Percentiles rank a stretch among this genome's conserved stretches.
phyloP scores from a whole-genome alignment of 2,113 vertebrate species.

The Coracopsis vasa region DNA sequence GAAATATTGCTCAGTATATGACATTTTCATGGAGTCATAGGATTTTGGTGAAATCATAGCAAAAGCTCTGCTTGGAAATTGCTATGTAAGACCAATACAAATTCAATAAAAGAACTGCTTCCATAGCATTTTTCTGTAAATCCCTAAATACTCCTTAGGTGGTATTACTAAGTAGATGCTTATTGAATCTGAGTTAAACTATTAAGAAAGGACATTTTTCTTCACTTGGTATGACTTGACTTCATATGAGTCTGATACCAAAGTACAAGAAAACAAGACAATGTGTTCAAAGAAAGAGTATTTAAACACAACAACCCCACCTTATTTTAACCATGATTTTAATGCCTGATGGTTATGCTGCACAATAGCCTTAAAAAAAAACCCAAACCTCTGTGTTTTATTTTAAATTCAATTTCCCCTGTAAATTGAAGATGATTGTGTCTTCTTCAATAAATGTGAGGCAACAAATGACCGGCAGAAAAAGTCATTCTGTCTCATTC shows the following conservation, averaged over 20 bases:
- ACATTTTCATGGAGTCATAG: background rate
- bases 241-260: background rate
- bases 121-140: background rate
- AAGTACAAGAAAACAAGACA: background rate
- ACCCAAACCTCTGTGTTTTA: accelerated
- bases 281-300: background rate
- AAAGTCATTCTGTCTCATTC: background rate
- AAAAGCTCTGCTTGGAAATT: background rate
- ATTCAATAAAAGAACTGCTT: background rate
- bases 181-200: background rate
- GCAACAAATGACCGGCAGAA: background rate
- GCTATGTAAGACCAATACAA: background rate
- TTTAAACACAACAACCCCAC: background rate
- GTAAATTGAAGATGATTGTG: background rate
- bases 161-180: background rate
- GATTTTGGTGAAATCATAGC: background rate
- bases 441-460: background rate
- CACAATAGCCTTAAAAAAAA: background rate
- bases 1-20: background rate
- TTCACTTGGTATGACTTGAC: background rate
- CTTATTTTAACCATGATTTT: background rate
- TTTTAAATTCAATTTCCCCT: background rate
- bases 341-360: background rate
- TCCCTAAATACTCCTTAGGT: background rate
- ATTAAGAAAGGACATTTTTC: background rate